These are phyloP conservation scores for Artibeus lituratus DNA, from an alignment of 2,797 vertebrate genomes.

Conservation along the genomic window DNA sequence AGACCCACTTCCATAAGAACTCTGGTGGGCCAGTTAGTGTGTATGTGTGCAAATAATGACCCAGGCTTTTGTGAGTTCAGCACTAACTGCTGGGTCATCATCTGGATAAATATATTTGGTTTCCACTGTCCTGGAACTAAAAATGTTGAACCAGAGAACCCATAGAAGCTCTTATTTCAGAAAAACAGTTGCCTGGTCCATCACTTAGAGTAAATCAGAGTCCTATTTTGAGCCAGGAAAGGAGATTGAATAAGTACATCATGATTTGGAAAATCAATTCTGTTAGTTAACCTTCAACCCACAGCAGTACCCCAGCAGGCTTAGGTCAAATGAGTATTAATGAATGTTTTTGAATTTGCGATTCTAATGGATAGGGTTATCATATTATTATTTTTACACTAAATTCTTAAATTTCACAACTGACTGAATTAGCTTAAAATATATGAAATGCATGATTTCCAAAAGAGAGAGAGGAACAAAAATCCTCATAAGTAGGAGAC, in stretches of 20 bases:
- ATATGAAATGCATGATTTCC: not conserved
- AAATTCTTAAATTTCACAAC: conserved; percentile 11
- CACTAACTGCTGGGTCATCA: not conserved
- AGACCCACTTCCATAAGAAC: not conserved
- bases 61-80: not conserved
- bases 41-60: not conserved
- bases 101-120: not conserved
- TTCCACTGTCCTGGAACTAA: not conserved
- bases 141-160: not conserved
- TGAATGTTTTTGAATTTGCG: conserved; percentile 37
- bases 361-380: not conserved
- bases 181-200: not conserved
- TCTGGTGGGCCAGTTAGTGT: not conserved
- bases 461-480: not conserved
- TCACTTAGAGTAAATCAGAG: not conserved
- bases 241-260: not conserved
- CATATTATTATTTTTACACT: not conserved
- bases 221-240: not conserved
- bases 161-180: not conserved
- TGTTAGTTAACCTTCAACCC: conserved; percentile 53
- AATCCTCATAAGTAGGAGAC: not conserved
- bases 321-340: conserved; percentile 37
- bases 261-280: conserved; percentile 53
- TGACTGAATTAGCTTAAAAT: not conserved
- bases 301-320: not conserved